phyloP scores from a whole-genome alignment of 2,888 invertebrate genomes.

The Rhorus exstirpatorius region DNA sequence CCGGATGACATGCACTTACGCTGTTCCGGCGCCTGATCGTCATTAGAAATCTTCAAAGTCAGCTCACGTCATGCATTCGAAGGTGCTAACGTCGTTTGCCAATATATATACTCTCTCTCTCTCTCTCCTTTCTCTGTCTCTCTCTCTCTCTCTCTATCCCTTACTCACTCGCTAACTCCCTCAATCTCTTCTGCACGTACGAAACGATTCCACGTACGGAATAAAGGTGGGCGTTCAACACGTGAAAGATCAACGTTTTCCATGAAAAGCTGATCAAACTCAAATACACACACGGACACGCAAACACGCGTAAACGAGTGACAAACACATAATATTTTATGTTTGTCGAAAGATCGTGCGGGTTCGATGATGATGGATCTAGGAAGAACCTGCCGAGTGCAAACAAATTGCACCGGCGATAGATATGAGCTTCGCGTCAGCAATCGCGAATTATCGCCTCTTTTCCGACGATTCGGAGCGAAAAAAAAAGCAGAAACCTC shows the following conservation, averaged over 20 bases:
- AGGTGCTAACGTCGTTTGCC: constrained; percentile 48
- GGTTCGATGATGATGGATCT: constrained; percentile 48
- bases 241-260: constrained; percentile 38
- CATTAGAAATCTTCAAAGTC: constrained; percentile 57
- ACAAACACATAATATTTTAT: constrained; percentile 40
- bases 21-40: constrained; percentile 47
- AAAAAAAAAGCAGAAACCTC: neutral
- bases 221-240: constrained; percentile 48
- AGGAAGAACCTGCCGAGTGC: constrained; percentile 56
- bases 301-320: constrained; percentile 22
- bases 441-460: constrained; percentile 6
- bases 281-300: constrained; percentile 6
- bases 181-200: constrained; percentile 21
- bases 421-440: neutral
- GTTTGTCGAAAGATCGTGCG: constrained; percentile 56
- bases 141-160: neutral
- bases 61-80: constrained; percentile 33
- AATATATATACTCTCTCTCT: constrained; percentile 8
- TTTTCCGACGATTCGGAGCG: neutral
- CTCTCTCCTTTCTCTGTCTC: constrained; percentile 24
- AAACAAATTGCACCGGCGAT: constrained; percentile 39
- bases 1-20: neutral
- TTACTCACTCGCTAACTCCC: constrained; percentile 27
- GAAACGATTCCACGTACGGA: constrained; percentile 64
- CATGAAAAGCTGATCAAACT: constrained; percentile 56